These are phyloP conservation scores for Trichechus manatus DNA, from an alignment of 2,113 vertebrate genomes.

Conservation along the genomic window DNA sequence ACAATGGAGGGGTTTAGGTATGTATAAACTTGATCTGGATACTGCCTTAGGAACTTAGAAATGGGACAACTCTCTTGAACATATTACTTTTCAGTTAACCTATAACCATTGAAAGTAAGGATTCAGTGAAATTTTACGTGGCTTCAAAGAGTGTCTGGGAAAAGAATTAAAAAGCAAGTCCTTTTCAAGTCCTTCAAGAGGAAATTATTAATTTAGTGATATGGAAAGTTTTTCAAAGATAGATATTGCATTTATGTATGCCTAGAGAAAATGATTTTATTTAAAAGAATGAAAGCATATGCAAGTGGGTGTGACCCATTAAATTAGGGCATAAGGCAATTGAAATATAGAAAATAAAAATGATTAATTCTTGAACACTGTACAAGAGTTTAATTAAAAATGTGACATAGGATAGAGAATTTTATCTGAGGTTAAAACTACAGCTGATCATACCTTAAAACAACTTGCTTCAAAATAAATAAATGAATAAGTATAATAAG, in stretches of 20 bases:
- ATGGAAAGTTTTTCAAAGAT: not conserved
- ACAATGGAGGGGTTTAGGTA: not conserved
- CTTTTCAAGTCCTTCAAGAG: not conserved
- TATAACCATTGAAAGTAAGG: not conserved
- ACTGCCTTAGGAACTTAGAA: not conserved
- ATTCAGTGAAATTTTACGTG: not conserved
- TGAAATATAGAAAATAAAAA: constrained; percentile 47
- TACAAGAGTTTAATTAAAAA: not conserved
- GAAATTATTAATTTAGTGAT: constrained; percentile 6
- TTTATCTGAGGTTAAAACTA: not conserved
- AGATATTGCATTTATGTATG: not conserved
- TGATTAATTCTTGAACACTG: not conserved
- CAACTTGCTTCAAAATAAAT: not conserved
- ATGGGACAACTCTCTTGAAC: not conserved
- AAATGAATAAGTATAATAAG: not conserved
- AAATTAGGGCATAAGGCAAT: not conserved
- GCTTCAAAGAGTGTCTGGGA: not conserved
- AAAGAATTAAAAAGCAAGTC: constrained; percentile 1
- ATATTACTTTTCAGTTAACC: not conserved
- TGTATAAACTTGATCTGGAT: not conserved
- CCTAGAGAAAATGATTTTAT: not conserved
- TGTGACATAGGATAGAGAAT: not conserved
- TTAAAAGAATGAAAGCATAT: not conserved
- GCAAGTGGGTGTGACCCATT: not conserved
- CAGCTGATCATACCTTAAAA: not conserved